Conservation (phyloP, 2,888 invertebrate species). For the Amphipoea lucens region DNA sequence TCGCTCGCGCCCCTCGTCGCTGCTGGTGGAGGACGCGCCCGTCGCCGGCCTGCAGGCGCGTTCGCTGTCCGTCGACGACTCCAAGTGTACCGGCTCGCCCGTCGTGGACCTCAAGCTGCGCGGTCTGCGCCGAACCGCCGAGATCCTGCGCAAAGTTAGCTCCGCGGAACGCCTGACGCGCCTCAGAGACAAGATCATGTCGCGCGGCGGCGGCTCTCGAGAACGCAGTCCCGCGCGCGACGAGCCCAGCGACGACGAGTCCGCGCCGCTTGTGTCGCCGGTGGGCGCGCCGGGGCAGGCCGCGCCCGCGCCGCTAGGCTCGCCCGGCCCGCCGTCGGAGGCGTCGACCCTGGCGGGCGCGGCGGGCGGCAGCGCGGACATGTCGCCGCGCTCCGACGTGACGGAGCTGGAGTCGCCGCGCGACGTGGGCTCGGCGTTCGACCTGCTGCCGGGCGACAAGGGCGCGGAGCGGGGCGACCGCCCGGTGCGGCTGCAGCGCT, state of each 20-base stretch:
- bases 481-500: conserved; percentile 63
- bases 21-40: conserved; percentile 76
- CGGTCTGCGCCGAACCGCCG: conserved; percentile 81
- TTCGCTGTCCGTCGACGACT: conserved; percentile 85
- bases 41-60: conserved; percentile 71
- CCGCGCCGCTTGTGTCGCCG: conserved; percentile 91
- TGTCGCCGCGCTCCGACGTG: conserved; percentile 85
- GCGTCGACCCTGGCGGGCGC: conserved; percentile 71
- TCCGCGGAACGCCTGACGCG: conserved; percentile 84
- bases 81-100: conserved; percentile 76
- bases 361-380: conserved; percentile 73
- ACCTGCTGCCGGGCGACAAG: conserved; percentile 80
- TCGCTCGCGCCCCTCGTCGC: conserved; percentile 79
- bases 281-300: conserved; percentile 54
- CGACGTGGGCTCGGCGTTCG: conserved; percentile 73
- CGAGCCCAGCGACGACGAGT: conserved; percentile 91
- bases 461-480: conserved; percentile 60
- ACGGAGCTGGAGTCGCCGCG: conserved; percentile 84
- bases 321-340: conserved; percentile 66
- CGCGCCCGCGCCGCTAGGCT: conserved; percentile 44
- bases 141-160: conserved; percentile 82
- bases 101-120: conserved; percentile 79
- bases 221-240: conserved; percentile 82
- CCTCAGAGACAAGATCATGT: conserved; percentile 83
- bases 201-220: conserved; percentile 79